Conservation (phyloP, 2,888 invertebrate species). For the Phaonia tiefii region DNA sequence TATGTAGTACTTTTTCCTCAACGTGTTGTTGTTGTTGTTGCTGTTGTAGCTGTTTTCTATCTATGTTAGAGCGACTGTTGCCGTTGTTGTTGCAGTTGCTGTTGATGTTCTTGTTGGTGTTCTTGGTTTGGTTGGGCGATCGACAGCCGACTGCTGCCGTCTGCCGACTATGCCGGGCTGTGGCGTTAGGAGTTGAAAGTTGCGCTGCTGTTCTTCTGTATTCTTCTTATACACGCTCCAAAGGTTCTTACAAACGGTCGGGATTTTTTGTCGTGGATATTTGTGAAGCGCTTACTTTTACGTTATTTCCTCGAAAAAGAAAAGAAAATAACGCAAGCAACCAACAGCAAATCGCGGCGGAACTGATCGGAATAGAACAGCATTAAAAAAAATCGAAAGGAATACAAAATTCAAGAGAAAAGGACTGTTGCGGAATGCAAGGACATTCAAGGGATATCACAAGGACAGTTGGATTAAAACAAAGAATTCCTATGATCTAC, state of each 20-base stretch:
- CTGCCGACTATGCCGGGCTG: slow-evolving; percentile 44
- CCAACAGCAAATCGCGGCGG: neutral
- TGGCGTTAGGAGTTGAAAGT: slow-evolving; percentile 67
- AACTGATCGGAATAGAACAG: neutral
- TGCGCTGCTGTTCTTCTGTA: slow-evolving; percentile 45
- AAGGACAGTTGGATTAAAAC: too few species aligned
- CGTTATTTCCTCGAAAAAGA: slow-evolving; percentile 1
- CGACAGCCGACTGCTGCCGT: slow-evolving; percentile 24
- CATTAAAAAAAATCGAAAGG: too few species aligned
- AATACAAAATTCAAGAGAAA: too few species aligned
- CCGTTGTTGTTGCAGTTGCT: neutral
- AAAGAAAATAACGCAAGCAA: too few species aligned
- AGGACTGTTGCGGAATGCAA: slow-evolving; percentile 1
- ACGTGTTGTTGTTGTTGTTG: slow-evolving; percentile 20
- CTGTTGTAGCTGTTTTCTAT: slow-evolving; percentile 35
- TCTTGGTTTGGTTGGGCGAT: slow-evolving; percentile 20
- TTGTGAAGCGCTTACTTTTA: slow-evolving; percentile 59
- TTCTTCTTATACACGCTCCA: slow-evolving; percentile 65
- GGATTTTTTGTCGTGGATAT: slow-evolving; percentile 66
- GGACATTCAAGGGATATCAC: neutral
- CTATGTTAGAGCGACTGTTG: slow-evolving; percentile 27
- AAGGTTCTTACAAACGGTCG: slow-evolving; percentile 67
- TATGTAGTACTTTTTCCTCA: slow-evolving; percentile 41
- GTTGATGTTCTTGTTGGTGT: slow-evolving; percentile 20
- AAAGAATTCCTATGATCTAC: too few species aligned